Base-by-base conservation (phyloP, 2,113 vertebrate species). In the Sakesphorus luctuosus region DNA sequence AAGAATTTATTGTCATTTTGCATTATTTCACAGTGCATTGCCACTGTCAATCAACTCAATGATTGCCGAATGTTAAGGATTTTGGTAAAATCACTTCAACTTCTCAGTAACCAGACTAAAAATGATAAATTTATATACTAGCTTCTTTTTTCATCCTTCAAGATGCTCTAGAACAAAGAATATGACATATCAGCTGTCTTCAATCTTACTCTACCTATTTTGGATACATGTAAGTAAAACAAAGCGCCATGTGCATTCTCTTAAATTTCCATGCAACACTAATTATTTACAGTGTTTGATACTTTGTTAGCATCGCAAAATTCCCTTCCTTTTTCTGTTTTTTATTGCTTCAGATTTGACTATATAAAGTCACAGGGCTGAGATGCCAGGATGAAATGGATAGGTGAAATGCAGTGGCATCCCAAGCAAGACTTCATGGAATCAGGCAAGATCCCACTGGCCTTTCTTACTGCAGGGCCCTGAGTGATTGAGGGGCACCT, bases 401-500 rank as follows among this genome's bases (percentile, higher is more conserved):
- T 31, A 25, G 3, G 11, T 36, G 19, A 4, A 16, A 11, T 35
- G 6, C 52, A 29, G 19, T 11, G 35, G 7, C 20, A 89, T 19
- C n/a, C 19, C 21, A 31, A n/a, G 58, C 13, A 76, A 69, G 18
- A 35, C 17, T 6, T 33, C 44, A 11, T 2, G 25, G 46, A 63
- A 33, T 12, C 33, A 76, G 10, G 13, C 11, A 15, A 14, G 7
- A 66, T 11, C 16, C 58, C 28, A 19, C 0, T 0, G 13, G 1
- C 28, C 4, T 20, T 53, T 74, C 50, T 35, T 1, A 1, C 33
- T 83, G 18, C 28, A 35, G 43, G 11, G 4, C 18, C 26, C n/a
- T 35, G 38, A 11, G 11, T 1, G 3, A 14, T 2, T 33, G 18
- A 4, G 1, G 20, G 40, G 36, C 17, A 10, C 10, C 5, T 2